phyloP scores from a whole-genome alignment of 2,113 vertebrate species.

The Petroica traversi region DNA sequence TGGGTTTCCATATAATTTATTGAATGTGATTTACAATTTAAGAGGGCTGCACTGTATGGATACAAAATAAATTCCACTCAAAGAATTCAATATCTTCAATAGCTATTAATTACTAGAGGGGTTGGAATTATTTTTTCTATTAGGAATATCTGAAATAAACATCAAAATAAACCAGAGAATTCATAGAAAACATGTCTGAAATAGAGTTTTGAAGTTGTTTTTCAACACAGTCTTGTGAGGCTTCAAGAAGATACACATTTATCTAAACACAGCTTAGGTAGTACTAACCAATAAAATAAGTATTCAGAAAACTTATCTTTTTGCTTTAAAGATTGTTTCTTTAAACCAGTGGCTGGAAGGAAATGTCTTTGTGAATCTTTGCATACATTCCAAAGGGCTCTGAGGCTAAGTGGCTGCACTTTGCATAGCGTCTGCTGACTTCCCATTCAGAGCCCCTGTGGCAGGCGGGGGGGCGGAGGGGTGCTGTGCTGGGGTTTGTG shows the following conservation, averaged over 20 bases:
- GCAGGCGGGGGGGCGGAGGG: constrained; percentile 50
- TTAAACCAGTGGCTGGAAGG: constrained; percentile 26
- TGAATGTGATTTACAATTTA: not conserved
- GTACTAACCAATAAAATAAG: not conserved
- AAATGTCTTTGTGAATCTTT: constrained; percentile 53
- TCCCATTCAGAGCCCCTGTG: constrained; percentile 65
- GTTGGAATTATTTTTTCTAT: rapidly evolving
- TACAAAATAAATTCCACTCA: not conserved
- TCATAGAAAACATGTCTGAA: not conserved
- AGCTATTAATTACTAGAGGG: not conserved
- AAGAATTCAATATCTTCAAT: not conserved
- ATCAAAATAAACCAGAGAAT: not conserved
- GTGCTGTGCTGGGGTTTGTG: constrained; percentile 65
- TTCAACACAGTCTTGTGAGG: rapidly evolving
- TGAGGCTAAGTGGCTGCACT: constrained; percentile 54
- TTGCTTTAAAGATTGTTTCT: not conserved
- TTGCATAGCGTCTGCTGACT: constrained; percentile 48
- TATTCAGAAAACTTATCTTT: not conserved
- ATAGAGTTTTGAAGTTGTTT: not conserved
- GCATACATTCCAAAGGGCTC: constrained; percentile 28
- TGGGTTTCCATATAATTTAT: not conserved
- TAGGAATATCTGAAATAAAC: not conserved
- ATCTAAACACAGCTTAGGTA: not conserved
- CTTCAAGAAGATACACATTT: not conserved
- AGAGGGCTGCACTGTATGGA: rapidly evolving